phyloP scores from a whole-genome alignment of 35 echinoderm and acorn worm species.

The Apostichopus californicus region DNA sequence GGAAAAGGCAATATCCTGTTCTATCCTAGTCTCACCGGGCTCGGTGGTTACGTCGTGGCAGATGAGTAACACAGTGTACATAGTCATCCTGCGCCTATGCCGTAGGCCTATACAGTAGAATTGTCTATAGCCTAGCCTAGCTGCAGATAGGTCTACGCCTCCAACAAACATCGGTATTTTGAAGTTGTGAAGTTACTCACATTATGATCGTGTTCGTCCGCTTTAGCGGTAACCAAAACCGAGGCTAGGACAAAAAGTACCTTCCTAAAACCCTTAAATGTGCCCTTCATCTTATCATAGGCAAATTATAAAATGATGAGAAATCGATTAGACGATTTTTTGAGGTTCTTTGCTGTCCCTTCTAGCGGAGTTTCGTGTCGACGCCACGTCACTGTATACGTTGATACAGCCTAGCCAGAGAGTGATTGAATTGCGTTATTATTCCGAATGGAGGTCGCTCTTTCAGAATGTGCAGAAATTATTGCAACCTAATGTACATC shows the following conservation, averaged over 20 bases:
- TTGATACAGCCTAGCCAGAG: neutral
- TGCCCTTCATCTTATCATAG: slow-evolving; percentile 10
- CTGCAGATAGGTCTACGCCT: too few species aligned
- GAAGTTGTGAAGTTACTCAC: slow-evolving; percentile 57
- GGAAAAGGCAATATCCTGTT: too few species aligned
- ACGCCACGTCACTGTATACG: slow-evolving; percentile 46
- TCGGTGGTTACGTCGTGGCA: too few species aligned
- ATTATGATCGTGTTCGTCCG: slow-evolving; percentile 79
- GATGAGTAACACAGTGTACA: too few species aligned
- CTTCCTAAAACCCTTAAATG: slow-evolving; percentile 8
- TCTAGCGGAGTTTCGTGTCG: neutral
- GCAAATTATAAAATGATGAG: neutral
- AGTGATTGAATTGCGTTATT: neutral
- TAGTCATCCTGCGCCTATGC: too few species aligned
- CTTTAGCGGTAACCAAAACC: slow-evolving; percentile 54
- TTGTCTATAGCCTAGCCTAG: neutral
- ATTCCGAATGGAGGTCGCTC: slow-evolving; percentile 4
- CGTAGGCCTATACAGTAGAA: too few species aligned
- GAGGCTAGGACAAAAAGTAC: slow-evolving; percentile 63
- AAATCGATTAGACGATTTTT: slow-evolving; percentile 5
- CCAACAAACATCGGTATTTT: neutral
- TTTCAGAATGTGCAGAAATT: neutral
- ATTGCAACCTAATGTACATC: neutral
- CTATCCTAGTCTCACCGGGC: too few species aligned
- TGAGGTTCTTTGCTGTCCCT: neutral